Conservation (phyloP, 2,113 vertebrate genomes). For the Hiodon alosoides region DNA sequence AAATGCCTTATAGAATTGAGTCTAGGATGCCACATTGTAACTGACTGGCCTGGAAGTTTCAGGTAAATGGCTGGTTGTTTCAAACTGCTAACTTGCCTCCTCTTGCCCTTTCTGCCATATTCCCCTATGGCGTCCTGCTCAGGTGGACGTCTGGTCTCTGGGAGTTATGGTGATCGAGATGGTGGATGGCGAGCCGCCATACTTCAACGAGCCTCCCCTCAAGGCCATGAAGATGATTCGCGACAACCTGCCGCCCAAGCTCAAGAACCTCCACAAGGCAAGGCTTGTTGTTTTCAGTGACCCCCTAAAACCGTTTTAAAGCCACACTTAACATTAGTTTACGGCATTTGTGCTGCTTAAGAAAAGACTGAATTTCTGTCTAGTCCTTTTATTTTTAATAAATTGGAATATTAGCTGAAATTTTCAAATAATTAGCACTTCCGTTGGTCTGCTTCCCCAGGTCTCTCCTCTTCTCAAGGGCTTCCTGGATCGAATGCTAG, state of each 20-base stretch:
- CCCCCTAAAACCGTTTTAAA: background rate
- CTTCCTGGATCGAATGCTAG: conserved; percentile 85
- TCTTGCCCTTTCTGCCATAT: background rate
- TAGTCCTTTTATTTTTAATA: background rate
- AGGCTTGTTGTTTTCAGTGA: background rate
- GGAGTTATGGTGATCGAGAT: conserved; percentile 97
- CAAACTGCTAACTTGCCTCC: background rate
- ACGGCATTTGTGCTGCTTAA: too few species aligned
- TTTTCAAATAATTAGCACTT: too few species aligned
- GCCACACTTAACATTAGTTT: too few species aligned
- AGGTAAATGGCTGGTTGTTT: too few species aligned
- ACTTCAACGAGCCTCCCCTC: conserved; percentile 90
- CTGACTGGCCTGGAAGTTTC: too few species aligned
- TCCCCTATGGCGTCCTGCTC: background rate
- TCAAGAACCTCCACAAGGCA: conserved; percentile 91
- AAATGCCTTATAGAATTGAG: background rate
- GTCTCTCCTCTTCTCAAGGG: conserved; percentile 84
- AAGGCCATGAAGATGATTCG: conserved; percentile 98
- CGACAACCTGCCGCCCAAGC: conserved; percentile 87
- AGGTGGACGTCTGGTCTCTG: conserved; percentile 95
- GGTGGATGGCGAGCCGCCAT: conserved; percentile 93
- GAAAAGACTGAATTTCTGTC: background rate
- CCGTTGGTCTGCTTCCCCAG: conserved; percentile 40
- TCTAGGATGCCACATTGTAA: too few species aligned
- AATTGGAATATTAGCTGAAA: too few species aligned